Evolutionary conservation across 1,140 invertebrate genomes (phyloP).

Genomic region (Panonychus citri): DNA sequence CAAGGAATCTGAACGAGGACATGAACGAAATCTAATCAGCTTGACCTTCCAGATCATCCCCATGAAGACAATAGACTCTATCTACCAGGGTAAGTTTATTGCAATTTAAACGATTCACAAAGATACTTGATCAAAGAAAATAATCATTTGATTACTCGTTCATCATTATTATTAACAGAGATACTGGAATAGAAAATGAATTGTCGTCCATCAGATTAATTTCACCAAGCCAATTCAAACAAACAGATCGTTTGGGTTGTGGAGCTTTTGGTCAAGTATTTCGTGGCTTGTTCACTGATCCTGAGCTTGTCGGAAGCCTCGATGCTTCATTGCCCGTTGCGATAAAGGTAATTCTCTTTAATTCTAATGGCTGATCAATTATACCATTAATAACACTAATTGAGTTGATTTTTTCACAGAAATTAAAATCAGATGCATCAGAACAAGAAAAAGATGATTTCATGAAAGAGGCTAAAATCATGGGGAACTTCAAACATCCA

Average conservation of each 20-base stretch:
- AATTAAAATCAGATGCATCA: slow-evolving; percentile 66
- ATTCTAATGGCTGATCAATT: no score
- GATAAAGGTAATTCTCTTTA: background rate
- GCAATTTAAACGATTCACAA: background rate
- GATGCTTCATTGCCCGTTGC: background rate
- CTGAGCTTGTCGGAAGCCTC: background rate
- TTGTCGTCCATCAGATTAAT: background rate
- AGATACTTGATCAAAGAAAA: background rate
- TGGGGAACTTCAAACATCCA: slow-evolving; percentile 90
- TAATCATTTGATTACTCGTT: background rate
- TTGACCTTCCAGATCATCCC: slow-evolving; percentile 5
- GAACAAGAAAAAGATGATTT: slow-evolving; percentile 76
- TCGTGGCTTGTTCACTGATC: background rate
- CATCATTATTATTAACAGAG: background rate
- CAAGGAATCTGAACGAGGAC: background rate
- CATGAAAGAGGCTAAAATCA: slow-evolving; percentile 80
- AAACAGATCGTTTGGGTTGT: background rate
- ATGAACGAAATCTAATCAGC: slow-evolving; percentile 1
- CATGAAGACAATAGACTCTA: slow-evolving; percentile 5
- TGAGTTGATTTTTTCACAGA: slow-evolving; percentile 32
- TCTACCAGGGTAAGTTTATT: background rate
- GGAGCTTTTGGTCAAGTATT: slow-evolving; percentile 1
- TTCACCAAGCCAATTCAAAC: background rate
- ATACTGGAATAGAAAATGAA: background rate
- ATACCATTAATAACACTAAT: no score